A percentile compares a stretch with the other conserved stretches of the same genome.
Conservation (phyloP, 2,113 vertebrate genomes). For the Redunca redunca region DNA sequence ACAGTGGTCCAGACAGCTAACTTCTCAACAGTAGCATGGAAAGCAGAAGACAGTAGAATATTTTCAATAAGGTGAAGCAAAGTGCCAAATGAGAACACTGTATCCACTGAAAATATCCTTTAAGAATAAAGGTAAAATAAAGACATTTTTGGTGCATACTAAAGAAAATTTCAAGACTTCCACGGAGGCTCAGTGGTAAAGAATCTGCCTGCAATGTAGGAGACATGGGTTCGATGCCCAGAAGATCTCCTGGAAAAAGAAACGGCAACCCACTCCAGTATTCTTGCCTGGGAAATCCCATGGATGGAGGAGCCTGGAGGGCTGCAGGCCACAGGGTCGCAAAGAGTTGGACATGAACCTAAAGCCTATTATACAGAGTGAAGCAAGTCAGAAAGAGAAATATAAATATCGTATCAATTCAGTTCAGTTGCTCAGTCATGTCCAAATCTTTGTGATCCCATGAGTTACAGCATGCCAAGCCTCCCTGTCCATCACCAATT, state of each 20-base stretch:
- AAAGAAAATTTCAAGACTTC: background rate
- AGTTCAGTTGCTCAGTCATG: background rate
- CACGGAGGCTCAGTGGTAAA: background rate
- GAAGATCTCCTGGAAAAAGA: background rate
- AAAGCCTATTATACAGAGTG: background rate
- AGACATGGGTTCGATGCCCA: background rate
- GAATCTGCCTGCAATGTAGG: background rate
- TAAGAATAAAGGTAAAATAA: background rate
- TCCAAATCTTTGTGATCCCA: background rate
- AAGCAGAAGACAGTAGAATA: background rate
- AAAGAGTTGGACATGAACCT: background rate
- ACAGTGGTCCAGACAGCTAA: background rate
- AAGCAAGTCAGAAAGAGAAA: background rate
- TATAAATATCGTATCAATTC: background rate
- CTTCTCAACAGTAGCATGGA: background rate
- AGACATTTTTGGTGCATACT: background rate
- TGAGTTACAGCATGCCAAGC: background rate
- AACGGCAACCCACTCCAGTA: background rate
- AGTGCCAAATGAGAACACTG: background rate
- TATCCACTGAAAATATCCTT: background rate
- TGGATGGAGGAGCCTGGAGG: background rate
- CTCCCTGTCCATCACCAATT: background rate
- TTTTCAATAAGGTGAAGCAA: background rate
- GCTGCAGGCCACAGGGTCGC: rapidly evolving
- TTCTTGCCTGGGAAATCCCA: background rate